Percentiles rank a stretch among this genome's conserved stretches.
phyloP scores from a whole-genome alignment of 2,888 invertebrate species.

The Muschampia plurimacula region DNA sequence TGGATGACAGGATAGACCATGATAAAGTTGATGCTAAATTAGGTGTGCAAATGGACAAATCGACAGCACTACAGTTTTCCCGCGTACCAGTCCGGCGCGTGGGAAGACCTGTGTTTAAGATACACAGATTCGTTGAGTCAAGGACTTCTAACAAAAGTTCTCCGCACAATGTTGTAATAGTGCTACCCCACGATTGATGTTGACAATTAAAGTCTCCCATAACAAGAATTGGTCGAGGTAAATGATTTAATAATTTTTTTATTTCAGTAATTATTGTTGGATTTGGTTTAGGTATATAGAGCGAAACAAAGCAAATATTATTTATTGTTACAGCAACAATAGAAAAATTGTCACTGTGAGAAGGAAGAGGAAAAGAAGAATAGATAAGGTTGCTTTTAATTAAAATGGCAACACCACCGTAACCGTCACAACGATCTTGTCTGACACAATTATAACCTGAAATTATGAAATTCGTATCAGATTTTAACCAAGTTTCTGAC shows the following conservation, averaged over 20 bases:
- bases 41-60: not conserved
- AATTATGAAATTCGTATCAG: not conserved
- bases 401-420: conserved; percentile 7
- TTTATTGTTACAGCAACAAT: not conserved
- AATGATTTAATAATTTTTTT: not conserved
- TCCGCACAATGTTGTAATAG: not conserved
- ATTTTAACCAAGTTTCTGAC: not conserved
- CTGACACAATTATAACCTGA: conserved; percentile 12
- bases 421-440: conserved; percentile 3
- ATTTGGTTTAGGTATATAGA: not conserved
- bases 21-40: not conserved
- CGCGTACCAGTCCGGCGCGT: not conserved
- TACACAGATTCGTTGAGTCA: not conserved
- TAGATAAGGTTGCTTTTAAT: not conserved
- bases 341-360: not conserved
- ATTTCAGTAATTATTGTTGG: not conserved
- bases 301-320: not conserved
- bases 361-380: not conserved
- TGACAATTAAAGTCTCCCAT: not conserved
- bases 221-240: not conserved
- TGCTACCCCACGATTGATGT: conserved; percentile 2
- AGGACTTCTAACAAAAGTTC: not conserved
- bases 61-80: not conserved
- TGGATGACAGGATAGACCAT: not conserved
- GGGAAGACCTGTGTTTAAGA: not conserved